Evolutionary conservation across 2,888 invertebrate genomes (phyloP), one percentile per base, ranked within the genome.

Genomic region (Beris chalybata): DNA sequence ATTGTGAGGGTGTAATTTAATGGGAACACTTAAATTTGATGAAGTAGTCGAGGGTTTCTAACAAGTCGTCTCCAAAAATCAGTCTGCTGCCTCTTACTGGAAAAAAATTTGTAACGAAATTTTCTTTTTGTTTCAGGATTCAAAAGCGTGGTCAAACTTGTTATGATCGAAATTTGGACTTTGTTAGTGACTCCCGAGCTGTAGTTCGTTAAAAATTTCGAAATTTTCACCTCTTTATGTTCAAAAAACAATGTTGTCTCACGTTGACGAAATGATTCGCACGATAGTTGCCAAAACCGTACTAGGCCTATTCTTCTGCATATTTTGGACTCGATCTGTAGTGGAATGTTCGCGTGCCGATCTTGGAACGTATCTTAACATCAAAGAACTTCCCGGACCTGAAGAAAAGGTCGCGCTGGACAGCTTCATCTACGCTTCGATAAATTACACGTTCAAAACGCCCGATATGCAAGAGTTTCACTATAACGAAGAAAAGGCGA

Each of bases 401-500:
- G 70, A 71, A 48, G 70, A 69, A 12, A 56, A 53, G 12, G 32
- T 66, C 30, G 44, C 67, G 1, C 72, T 75, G 59, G 79, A 79
- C 67, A 72, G 74, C n/a, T 80, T 76, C 55, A 76, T 76, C 11
- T 75, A 76, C 70, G 81, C 81, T 30, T 78, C 74, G 59, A 76
- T 81, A 9, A 79, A 78, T 67, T 80, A 78, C 72, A 74, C 76
- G 7, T 80, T 77, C 38, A 69, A 70, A 45, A 71, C 73, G 61
- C 69, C 64, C 4, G 74, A 74, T 22, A 74, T 73, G 4, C 67
- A 71, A 22, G 71, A 73, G 38, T 57, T 71, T 0, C 73, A 72
- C 5, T 76, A 71, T 50, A 67, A 72, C 0, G 79, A 79, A 56
- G 81, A 87, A 82, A 85, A 85, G 65, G 87, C 85, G 6, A 85